These are phyloP conservation scores for Acanthurus tractus DNA, from an alignment of 2,797 vertebrate genomes.

Conservation along the genomic window DNA sequence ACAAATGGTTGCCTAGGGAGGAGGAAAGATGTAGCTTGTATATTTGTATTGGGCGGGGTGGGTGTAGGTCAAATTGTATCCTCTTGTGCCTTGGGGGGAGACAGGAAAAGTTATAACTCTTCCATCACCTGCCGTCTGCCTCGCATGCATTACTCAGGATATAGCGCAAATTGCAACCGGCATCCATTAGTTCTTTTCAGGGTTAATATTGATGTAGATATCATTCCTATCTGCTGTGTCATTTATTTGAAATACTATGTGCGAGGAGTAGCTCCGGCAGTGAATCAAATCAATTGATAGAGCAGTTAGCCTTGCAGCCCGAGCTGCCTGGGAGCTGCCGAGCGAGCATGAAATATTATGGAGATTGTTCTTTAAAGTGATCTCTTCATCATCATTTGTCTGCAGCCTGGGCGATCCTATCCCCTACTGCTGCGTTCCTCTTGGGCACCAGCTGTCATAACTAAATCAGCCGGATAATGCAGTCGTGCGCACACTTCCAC, in stretches of 20 bases:
- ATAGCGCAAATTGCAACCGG: slow-evolving; percentile 93
- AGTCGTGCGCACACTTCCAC: slow-evolving; percentile 75
- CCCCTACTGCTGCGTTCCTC: slow-evolving; percentile 87
- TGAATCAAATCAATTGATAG: slow-evolving; percentile 99
- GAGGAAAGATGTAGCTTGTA: slow-evolving; percentile 77
- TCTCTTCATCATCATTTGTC: slow-evolving; percentile 99
- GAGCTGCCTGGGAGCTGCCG: slow-evolving; percentile 90
- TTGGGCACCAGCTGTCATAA: slow-evolving; percentile 97
- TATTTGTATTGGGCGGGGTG: slow-evolving; percentile 79
- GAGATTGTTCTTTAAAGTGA: slow-evolving; percentile 99
- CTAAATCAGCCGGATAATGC: slow-evolving; percentile 98
- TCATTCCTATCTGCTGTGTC: slow-evolving; percentile 98
- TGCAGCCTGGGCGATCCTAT: slow-evolving; percentile 89
- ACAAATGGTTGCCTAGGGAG: slow-evolving; percentile 83
- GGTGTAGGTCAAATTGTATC: slow-evolving; percentile 81
- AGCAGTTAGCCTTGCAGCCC: slow-evolving; percentile 94
- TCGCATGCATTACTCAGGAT: slow-evolving; percentile 91
- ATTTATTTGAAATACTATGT: slow-evolving; percentile 99
- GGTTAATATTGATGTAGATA: slow-evolving; percentile 99
- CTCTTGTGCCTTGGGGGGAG: slow-evolving; percentile 70
- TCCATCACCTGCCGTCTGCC: slow-evolving; percentile 81
- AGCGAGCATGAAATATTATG: slow-evolving; percentile 99
- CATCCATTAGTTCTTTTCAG: slow-evolving; percentile 98
- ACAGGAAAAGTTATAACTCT: slow-evolving; percentile 82
- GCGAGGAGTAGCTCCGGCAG: slow-evolving; percentile 93